Conservation (phyloP, 2,797 vertebrate genomes). For the Menidia menidia region DNA sequence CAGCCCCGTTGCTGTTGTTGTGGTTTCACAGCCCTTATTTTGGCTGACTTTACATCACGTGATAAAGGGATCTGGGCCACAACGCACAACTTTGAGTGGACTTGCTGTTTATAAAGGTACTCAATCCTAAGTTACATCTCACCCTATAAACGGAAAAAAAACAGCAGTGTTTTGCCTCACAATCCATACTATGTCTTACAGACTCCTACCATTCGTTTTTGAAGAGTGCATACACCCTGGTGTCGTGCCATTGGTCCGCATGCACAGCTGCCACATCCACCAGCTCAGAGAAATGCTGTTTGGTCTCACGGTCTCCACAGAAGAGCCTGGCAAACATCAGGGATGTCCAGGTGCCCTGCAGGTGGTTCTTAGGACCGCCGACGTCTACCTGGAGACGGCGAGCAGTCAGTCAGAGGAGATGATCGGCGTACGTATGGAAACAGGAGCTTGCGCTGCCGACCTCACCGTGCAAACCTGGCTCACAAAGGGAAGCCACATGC, state of each 20-base stretch:
- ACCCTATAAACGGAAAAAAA: not conserved
- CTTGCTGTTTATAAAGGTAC: no score
- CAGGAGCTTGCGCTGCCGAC: no score
- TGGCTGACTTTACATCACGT: not conserved
- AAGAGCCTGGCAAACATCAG: conserved; percentile 74
- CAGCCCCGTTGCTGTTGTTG: no score
- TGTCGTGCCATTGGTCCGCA: conserved; percentile 49
- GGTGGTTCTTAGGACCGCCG: conserved; percentile 67
- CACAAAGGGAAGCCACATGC: conserved; percentile 73
- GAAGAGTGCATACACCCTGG: conserved; percentile 81
- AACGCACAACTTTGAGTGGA: no score
- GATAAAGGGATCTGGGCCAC: not conserved
- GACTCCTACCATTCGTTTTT: conserved; percentile 77
- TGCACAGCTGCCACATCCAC: conserved; percentile 66
- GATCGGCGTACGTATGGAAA: not conserved
- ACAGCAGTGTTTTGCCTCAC: not conserved
- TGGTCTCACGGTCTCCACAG: conserved; percentile 62
- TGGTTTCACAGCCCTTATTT: not conserved
- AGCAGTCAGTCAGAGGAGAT: not conserved
- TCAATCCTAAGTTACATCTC: no score
- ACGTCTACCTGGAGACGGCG: conserved; percentile 65
- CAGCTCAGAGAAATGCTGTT: conserved; percentile 66
- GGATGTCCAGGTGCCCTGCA: conserved; percentile 81
- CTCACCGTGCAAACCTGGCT: conserved; percentile 80
- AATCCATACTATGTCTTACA: no score